Percentiles rank a stretch among this genome's conserved stretches.
Conservation (phyloP, 2,113 vertebrate genomes). For the Lepus timidus region DNA sequence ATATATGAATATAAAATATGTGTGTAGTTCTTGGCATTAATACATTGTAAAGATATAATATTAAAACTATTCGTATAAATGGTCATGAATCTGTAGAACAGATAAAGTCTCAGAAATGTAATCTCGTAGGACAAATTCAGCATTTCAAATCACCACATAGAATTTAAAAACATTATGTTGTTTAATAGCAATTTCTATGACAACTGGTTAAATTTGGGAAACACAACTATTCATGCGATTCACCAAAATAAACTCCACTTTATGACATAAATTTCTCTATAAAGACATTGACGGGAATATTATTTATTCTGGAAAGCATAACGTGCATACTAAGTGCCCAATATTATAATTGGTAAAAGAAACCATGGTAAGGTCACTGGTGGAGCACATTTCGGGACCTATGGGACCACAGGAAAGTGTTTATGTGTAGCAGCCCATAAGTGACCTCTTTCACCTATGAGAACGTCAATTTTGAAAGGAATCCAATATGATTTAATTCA, state of each 20-base stretch:
- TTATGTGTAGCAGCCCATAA: neutral
- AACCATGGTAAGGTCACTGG: neutral
- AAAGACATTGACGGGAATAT: neutral
- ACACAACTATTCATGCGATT: neutral
- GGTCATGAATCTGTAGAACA: neutral
- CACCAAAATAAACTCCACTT: neutral
- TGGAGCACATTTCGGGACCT: too few relatives aligned
- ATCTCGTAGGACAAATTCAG: neutral
- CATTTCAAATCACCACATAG: neutral
- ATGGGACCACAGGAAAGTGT: too few relatives aligned
- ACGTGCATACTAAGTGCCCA: neutral
- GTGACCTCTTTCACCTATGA: neutral
- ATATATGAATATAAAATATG: neutral
- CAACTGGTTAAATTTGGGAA: neutral
- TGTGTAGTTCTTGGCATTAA: neutral
- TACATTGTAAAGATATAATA: neutral
- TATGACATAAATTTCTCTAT: neutral
- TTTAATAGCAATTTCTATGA: neutral
- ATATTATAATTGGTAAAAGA: neutral
- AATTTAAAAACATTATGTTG: neutral
- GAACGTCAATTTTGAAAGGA: neutral
- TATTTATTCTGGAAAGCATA: slow-evolving; percentile 7
- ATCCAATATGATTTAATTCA: neutral
- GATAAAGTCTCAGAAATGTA: neutral
- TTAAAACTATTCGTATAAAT: slow-evolving; percentile 16